Base-by-base conservation (phyloP, 2,888 invertebrate genomes). In the Idaea aversata region DNA sequence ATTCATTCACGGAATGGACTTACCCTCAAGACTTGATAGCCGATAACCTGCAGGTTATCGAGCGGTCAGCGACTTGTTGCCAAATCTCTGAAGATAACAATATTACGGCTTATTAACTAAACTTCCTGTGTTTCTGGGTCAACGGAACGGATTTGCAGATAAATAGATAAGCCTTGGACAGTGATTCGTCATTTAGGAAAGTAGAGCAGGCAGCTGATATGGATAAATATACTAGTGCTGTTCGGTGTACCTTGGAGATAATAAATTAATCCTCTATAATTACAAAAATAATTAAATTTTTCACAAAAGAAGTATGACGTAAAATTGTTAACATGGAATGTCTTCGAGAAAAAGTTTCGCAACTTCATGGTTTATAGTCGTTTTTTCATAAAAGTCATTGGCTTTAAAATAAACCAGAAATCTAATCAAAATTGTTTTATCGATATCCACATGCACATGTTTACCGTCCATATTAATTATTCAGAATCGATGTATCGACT, bases 61-160 rank as follows among this genome's bases (percentile, higher is more conserved):
- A 71, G 66, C 70, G 65, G 63, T 60, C 63, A 65, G 63, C 67
- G 47, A 47, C 65, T 63, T 74, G 77, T 75, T 83, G 84, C 85
- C 82, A 86, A 85, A 84, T 83, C 76, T 75, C 74, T 74, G 70
- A 74, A 75, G 75, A 72, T 68, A 71, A 72, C 70, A 74, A 75
- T 65, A 62, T 74, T 75, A 72, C 70, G 65, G 65, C 67, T 74
- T 59, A 72, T 70, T 72, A 66, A 65, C 67, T 71, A 70, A 67
- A 71, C 72, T 74, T 73, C 70, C 70, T 65, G 66, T 61, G 67
- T 69, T 77, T 77, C 74, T 71, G 70, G 78, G 77, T 76, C 74
- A 75, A 63, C 72, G 69, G 76, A 75, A 66, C 77, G 77, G 76
- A 78, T 78, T 81, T 77, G 66, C 61, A 74, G 77, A 77, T 77